Percentiles rank a stretch among this genome's conserved stretches.
phyloP scores from a whole-genome alignment of 2,797 vertebrate species.

The Tauraco hartlaubi region DNA sequence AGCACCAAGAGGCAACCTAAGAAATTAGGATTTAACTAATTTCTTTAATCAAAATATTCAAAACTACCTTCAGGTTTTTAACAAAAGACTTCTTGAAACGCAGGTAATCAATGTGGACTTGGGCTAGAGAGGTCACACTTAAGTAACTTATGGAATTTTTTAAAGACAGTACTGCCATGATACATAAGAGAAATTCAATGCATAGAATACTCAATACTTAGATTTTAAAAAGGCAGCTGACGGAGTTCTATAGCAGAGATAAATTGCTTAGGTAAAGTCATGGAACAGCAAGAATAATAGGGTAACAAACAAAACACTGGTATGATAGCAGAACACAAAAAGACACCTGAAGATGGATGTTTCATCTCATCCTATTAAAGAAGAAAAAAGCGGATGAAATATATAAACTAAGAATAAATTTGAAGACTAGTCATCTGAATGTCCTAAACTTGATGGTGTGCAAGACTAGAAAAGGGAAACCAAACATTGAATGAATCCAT shows the following conservation, averaged over 20 bases:
- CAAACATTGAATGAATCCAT: background rate
- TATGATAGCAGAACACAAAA: background rate
- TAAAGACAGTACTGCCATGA: background rate
- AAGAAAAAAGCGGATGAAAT: background rate
- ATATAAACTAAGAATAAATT: background rate
- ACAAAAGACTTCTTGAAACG: background rate
- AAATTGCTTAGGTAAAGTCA: background rate
- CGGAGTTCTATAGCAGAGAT: background rate
- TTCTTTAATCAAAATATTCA: background rate
- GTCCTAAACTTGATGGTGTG: background rate
- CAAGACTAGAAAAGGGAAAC: background rate
- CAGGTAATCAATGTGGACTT: background rate
- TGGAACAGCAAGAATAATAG: background rate
- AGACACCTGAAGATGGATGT: background rate
- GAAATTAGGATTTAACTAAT: background rate
- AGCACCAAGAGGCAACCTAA: background rate
- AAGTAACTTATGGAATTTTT: background rate
- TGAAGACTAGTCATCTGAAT: background rate
- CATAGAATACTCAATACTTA: background rate
- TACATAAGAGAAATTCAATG: background rate
- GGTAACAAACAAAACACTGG: background rate
- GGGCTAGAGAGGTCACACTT: background rate
- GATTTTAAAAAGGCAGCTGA: background rate
- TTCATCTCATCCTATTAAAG: background rate
- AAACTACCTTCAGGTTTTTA: background rate